Conservation (phyloP, 1,140 invertebrate genomes). For the Sycophila sp. region DNA sequence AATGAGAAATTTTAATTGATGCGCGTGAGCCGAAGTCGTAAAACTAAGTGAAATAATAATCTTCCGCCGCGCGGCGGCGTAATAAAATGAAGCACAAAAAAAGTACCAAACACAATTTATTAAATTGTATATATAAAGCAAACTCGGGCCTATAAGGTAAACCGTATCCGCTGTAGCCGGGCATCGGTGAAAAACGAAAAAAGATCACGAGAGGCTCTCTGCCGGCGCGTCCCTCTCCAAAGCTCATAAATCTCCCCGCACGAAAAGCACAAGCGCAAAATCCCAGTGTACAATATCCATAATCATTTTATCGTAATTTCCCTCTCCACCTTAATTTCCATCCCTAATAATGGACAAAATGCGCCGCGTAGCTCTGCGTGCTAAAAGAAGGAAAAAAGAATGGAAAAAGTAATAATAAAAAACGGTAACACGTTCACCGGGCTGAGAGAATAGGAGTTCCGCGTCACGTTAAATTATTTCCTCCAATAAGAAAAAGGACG, state of each 20-base stretch:
- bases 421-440: neutral
- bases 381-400: neutral
- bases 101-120: too few relatives aligned
- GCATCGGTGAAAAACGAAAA: neutral
- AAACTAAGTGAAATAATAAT: too few relatives aligned
- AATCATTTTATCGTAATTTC: slow-evolving; percentile 25
- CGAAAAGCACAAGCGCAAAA: neutral
- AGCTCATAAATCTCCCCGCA: slow-evolving; percentile 3
- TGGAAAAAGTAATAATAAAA: neutral
- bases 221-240: neutral
- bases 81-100: too few relatives aligned
- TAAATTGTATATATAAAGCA: too few relatives aligned
- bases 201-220: neutral
- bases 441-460: neutral
- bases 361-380: neutral
- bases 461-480: slow-evolving; percentile 37
- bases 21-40: too few relatives aligned
- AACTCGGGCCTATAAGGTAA: neutral
- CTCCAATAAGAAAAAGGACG: slow-evolving; percentile 37
- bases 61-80: too few relatives aligned
- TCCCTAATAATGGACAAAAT: slow-evolving; percentile 15
- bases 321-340: neutral
- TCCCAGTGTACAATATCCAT: slow-evolving; percentile 22
- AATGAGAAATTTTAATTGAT: too few relatives aligned
- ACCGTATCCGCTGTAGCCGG: neutral